Base-by-base conservation (phyloP, 2,113 vertebrate genomes). In the Euleptes europaea region DNA sequence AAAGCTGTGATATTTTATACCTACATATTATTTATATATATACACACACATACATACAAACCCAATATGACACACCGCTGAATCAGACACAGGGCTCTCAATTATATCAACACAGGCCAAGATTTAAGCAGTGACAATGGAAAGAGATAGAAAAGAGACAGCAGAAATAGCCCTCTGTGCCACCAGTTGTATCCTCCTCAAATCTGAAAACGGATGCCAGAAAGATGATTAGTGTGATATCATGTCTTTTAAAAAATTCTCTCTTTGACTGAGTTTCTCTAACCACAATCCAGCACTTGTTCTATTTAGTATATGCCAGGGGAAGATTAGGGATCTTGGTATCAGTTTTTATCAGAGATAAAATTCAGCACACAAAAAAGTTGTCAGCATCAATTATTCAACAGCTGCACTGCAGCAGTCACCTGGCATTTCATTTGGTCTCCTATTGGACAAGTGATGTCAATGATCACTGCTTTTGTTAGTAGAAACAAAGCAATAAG, bases 71-170 rank as follows among this genome's bases (percentile, higher is more conserved):
- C n/a, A 54, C 23, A 71, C 31, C 51, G 51, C 67, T 87, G 44
- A 60, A 83, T 93, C 86, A 92, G 90, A 91, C 91, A 91, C 91
- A 93, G 88, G 67, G 42, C 84, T 90, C 76, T 33, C 90, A 92
- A 93, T 92, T 90, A 82, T 60, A 82, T 88, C 89, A 86, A 90
- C 90, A 91, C 71, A 81, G 82, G 80, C 42, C 70, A 70, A 93
- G 78, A 94, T 94, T 91, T 93, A 93, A 93, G 89, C 33, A 65
- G 33, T 17, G 88, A 23, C 14, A 83, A 69, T 88, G 72, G 80
- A 93, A 86, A 81, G 91, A 94, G 90, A 57, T 51, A 86, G 71
- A 85, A 80, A 88, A 71, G 91, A 91, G 88, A 89, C 91, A 92
- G 88, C 84, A 89, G 80, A 67, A 88, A 89, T 79, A 66, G 85